Evolutionary conservation across 1,140 invertebrate species (phyloP).

Genomic region (Cherax quadricarinatus): DNA sequence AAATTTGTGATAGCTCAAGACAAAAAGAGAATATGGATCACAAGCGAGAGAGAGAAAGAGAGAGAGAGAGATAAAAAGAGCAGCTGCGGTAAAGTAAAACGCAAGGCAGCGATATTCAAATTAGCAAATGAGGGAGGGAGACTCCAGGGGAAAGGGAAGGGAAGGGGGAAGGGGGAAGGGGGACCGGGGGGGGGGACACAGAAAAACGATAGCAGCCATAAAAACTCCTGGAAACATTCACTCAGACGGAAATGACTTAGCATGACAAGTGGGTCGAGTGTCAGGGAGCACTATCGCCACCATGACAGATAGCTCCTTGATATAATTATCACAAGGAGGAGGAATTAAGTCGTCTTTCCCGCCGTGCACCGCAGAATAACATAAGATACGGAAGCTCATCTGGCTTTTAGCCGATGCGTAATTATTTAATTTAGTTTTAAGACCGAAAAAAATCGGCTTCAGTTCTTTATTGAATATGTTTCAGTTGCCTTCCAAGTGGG

Average conservation of each 20-base stretch:
- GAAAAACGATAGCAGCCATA: conserved; percentile 19
- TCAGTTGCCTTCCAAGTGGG: too few relatives aligned
- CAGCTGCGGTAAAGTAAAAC: neutral
- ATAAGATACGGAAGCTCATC: too few relatives aligned
- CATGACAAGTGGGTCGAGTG: conserved; percentile 33
- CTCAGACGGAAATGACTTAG: conserved; percentile 35
- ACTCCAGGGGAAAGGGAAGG: too few relatives aligned
- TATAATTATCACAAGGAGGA: neutral
- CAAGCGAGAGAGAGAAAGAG: too few relatives aligned
- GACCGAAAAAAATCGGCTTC: too few relatives aligned
- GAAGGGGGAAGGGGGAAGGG: too few relatives aligned
- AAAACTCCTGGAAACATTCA: conserved; percentile 36
- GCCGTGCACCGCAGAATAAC: neutral
- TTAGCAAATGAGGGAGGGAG: neutral
- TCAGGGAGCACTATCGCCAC: neutral
- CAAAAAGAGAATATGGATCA: too few relatives aligned
- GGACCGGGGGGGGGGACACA: neutral
- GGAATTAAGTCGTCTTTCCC: neutral
- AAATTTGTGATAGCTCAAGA: too few relatives aligned
- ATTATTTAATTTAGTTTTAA: neutral
- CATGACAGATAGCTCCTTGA: neutral
- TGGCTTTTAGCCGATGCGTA: neutral
- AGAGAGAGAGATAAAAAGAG: too few relatives aligned
- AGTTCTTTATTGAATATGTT: too few relatives aligned
- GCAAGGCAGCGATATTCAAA: conserved; percentile 29